Conservation (phyloP, 1,140 invertebrate genomes). For the Macrocentrus cingulum region DNA sequence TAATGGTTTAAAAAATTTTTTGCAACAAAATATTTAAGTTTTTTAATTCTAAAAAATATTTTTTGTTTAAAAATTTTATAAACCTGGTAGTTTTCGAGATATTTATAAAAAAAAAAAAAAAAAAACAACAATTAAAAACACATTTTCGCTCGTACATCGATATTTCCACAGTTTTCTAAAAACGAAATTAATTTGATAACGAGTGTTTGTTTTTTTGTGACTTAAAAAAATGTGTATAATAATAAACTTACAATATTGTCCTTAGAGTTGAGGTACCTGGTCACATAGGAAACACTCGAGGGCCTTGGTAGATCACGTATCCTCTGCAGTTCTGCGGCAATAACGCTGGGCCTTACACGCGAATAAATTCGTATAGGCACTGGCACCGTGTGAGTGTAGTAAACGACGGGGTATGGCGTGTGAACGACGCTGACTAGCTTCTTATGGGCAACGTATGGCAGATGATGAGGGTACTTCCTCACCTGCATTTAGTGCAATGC, state of each 20-base stretch:
- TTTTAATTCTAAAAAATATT: too few relatives aligned
- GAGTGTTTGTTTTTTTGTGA: too few relatives aligned
- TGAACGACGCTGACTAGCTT: constrained; percentile 60
- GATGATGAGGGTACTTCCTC: constrained; percentile 51
- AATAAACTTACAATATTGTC: constrained; percentile 66
- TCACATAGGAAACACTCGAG: constrained; percentile 63
- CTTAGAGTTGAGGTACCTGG: constrained; percentile 76
- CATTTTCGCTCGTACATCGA: constrained; percentile 8
- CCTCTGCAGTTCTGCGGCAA: constrained; percentile 71
- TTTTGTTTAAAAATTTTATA: too few relatives aligned
- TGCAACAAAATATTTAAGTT: too few relatives aligned
- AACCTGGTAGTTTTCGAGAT: too few relatives aligned
- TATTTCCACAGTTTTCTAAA: too few relatives aligned
- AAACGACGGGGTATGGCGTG: constrained; percentile 44
- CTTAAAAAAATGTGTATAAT: too few relatives aligned
- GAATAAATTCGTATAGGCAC: constrained; percentile 60
- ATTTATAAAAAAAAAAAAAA: too few relatives aligned
- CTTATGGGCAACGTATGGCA: constrained; percentile 68
- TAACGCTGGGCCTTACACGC: constrained; percentile 68
- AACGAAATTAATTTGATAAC: too few relatives aligned
- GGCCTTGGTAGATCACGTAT: constrained; percentile 69
- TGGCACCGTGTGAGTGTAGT: constrained; percentile 45
- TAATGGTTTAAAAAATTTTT: too few relatives aligned
- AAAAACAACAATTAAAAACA: neutral
- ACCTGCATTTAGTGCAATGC: constrained; percentile 40